A percentile compares a stretch with the other conserved stretches of the same genome.
phyloP scores from a whole-genome alignment of 1,140 invertebrate species.

The Apis laboriosa region DNA sequence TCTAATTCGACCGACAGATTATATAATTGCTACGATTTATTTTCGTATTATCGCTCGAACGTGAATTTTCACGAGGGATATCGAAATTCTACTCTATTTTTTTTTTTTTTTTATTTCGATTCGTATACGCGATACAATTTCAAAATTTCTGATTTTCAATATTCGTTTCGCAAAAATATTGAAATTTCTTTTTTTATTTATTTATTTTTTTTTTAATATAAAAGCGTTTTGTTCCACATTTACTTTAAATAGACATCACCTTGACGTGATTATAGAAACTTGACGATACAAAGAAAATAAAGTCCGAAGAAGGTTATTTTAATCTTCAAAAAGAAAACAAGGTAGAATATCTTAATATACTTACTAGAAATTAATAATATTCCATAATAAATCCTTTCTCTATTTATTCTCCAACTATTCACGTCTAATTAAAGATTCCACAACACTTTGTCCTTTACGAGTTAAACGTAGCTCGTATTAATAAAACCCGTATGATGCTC shows the following conservation, averaged over 20 bases:
- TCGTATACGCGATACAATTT: not conserved
- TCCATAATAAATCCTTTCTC: not conserved
- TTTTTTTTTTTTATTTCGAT: not conserved
- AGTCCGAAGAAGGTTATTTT: not conserved
- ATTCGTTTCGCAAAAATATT: too few species aligned
- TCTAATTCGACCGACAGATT: slow-evolving; percentile 16
- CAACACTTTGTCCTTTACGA: not conserved
- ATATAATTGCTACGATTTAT: slow-evolving; percentile 13
- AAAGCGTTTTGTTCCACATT: too few species aligned
- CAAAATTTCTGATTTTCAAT: not conserved
- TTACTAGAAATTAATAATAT: not conserved
- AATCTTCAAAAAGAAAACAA: not conserved
- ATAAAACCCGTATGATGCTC: too few species aligned
- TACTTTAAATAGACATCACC: not conserved
- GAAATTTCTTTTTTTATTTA: too few species aligned
- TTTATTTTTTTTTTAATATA: too few species aligned
- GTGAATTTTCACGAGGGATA: not conserved
- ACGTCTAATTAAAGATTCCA: not conserved
- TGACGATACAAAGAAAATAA: not conserved
- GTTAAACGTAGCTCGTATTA: too few species aligned
- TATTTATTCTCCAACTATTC: not conserved
- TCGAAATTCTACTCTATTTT: not conserved
- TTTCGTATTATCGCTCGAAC: not conserved
- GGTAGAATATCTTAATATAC: not conserved
- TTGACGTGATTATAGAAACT: not conserved